phyloP scores from a whole-genome alignment of 2,113 vertebrate genomes.

The Vimba vimba region DNA sequence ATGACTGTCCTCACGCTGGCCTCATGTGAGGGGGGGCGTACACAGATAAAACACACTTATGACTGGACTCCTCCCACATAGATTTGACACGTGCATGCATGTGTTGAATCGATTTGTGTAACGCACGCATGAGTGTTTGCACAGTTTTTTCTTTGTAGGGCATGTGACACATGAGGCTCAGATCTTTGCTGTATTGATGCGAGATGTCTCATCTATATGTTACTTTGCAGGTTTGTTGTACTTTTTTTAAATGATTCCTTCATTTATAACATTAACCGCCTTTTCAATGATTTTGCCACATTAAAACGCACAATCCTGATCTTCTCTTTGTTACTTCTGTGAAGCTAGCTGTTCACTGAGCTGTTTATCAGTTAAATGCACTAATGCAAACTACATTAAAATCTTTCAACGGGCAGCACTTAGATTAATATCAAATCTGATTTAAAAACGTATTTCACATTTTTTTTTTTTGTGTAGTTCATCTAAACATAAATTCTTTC shows the following conservation, averaged over 20 bases:
- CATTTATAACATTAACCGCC: background rate
- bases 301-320: background rate
- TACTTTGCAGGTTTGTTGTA: background rate
- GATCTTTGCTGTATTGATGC: background rate
- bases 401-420: background rate
- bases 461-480: background rate
- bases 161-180: constrained; percentile 5
- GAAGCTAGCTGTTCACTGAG: no score
- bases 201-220: background rate
- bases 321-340: no score
- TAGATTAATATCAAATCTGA: background rate
- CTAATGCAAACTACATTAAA: background rate
- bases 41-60: background rate
- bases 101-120: constrained; percentile 2
- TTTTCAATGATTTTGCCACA: background rate
- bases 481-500: background rate
- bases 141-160: background rate
- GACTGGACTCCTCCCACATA: background rate
- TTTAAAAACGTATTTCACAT: background rate
- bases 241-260: background rate
- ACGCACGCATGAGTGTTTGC: background rate
- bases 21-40: constrained; percentile 59
- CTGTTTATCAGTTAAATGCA: background rate
- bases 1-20: constrained; percentile 55
- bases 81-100: background rate